A percentile compares a stretch with the other conserved stretches of the same genome.
These are phyloP conservation scores for Porites evermanni DNA, from an alignment of 92 coral and sea anemone genomes.

Conservation along the genomic window DNA sequence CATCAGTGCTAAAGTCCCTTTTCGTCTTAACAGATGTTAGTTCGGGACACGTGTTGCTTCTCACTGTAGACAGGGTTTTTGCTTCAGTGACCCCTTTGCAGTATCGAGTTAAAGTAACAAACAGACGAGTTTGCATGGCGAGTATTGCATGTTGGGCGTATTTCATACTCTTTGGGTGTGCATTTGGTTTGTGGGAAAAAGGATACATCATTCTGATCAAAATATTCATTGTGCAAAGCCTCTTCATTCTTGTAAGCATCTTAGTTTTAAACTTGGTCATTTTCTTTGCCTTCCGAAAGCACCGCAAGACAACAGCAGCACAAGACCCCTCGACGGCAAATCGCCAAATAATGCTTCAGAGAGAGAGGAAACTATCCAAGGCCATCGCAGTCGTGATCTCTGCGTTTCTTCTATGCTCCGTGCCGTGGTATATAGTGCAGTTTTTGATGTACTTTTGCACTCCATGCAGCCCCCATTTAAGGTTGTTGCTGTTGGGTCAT, in stretches of 20 bases:
- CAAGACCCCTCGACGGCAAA: background rate
- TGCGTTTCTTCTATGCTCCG: background rate
- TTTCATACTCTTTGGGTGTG: background rate
- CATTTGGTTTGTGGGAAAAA: background rate
- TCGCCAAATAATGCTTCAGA: background rate
- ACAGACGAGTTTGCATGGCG: conserved; percentile 6
- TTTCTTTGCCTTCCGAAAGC: background rate
- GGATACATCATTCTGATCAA: background rate
- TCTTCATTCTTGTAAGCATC: background rate
- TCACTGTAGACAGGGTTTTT: background rate
- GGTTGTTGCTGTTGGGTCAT: background rate
- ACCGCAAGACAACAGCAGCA: background rate
- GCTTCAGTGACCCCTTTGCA: background rate
- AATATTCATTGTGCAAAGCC: background rate
- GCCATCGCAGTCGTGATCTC: background rate
- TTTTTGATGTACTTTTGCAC: background rate
- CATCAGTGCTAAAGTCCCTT: background rate
- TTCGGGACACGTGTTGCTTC: background rate
- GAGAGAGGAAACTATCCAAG: background rate
- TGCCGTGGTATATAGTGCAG: conserved; percentile 1
- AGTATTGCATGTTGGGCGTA: conserved; percentile 3
- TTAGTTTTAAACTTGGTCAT: background rate
- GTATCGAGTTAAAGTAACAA: background rate
- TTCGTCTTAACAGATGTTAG: background rate
- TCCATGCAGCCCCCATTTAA: background rate